Base-by-base conservation (phyloP, 2,113 vertebrate species). In the Myotis brandtii region DNA sequence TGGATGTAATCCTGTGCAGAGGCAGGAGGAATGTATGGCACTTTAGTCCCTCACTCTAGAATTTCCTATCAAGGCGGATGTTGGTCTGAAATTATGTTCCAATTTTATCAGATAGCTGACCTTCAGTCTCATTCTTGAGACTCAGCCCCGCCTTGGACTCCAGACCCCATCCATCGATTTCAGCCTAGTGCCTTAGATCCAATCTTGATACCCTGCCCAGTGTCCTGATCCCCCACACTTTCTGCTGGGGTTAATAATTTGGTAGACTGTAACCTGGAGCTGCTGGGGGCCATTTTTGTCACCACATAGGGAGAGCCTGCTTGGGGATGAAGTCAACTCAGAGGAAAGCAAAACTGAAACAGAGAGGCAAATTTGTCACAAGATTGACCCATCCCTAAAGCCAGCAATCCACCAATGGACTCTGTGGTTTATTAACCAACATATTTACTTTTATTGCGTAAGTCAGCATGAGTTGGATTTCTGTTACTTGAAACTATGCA, bases 291-390 rank as follows among this genome's bases (percentile, higher is more conserved):
- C 34, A 25, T 84, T 27, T 40, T 89, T 75, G 40, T 92, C 23
- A 84, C 43, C 50, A 70, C n/a, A 30, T 3, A 69, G 6, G 48
- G 34, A 75, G n/a, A 95, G 3, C 23, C 17, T 88, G 40, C 16
- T 43, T n/a, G 27, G 32, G 46, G 80, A 82, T 56, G 16, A 92
- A 82, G n/a, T 86, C 67, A 76, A 54, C 21, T 81, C 43, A 64
- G 21, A 93, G 34, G 34, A 94, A 92, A 92, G 16, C 37, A 92
- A 94, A 94, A 86, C 48, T 86, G 59, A 95, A 89, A 83, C 56
- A 93, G 32, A 77, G 54, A 92, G 54, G 54, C 25, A 81, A 86
- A 64, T 64, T 56, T 84, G 37, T 77, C 54, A 62, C n/a, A 82
- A 66, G 62, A 52, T 12, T 82, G 43, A 77, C 64, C 9, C 37